Percentiles rank a stretch among this genome's conserved stretches.
phyloP scores from a whole-genome alignment of 2,797 vertebrate genomes.

The Diceros bicornis region DNA sequence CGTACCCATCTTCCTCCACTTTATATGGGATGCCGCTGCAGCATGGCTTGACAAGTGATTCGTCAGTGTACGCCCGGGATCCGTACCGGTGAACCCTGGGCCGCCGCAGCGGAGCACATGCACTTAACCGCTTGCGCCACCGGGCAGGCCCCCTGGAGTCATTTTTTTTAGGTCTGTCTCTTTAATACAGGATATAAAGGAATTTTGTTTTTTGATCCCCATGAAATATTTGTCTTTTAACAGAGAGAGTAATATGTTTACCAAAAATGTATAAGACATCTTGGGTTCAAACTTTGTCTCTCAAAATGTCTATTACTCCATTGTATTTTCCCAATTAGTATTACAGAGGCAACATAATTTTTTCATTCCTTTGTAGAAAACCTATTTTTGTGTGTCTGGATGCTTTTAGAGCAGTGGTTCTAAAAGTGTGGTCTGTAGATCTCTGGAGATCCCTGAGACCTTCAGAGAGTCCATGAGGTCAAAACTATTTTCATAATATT shows the following conservation, averaged over 20 bases:
- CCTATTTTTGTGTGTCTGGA: not conserved
- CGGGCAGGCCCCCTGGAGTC: not conserved
- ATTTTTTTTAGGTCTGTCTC: not conserved
- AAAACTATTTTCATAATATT: not conserved
- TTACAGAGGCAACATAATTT: not conserved
- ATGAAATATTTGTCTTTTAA: constrained; percentile 61
- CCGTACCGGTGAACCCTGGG: too few species aligned
- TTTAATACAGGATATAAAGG: constrained; percentile 34
- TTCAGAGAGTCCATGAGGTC: not conserved
- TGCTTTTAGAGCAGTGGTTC: not conserved
- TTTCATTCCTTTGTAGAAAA: constrained; percentile 47
- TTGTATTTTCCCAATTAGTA: not conserved
- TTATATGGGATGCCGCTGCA: too few species aligned
- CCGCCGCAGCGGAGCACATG: too few species aligned
- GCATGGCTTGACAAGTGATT: too few species aligned
- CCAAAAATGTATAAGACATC: not conserved
- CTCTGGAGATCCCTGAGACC: not conserved
- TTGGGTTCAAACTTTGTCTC: constrained; percentile 10
- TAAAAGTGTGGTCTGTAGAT: not conserved
- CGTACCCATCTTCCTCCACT: too few species aligned
- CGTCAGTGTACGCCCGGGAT: too few species aligned
- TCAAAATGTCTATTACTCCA: not conserved
- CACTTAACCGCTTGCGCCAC: too few species aligned
- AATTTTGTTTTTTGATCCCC: not conserved
- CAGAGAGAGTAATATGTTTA: not conserved